phyloP scores from a whole-genome alignment of 1,140 invertebrate species.

The Zaprionus davidi region DNA sequence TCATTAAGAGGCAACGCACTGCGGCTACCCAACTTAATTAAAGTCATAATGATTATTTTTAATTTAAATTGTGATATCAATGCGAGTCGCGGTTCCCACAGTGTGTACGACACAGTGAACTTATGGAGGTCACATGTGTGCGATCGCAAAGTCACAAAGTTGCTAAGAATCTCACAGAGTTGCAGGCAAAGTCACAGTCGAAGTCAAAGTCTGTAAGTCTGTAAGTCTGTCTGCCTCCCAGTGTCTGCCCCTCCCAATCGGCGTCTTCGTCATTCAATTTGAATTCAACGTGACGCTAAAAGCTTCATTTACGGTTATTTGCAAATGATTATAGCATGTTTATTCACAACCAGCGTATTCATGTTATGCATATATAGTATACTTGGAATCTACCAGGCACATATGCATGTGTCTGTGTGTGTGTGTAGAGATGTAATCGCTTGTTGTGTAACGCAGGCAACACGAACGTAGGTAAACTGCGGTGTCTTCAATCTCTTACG shows the following conservation, averaged over 20 bases:
- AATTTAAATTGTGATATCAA: conserved; percentile 58
- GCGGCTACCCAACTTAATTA: conserved; percentile 22
- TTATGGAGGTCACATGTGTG: conserved; percentile 63
- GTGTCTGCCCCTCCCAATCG: neutral
- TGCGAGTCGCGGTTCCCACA: conserved; percentile 58
- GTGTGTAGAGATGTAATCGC: conserved; percentile 20
- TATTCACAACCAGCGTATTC: conserved; percentile 25
- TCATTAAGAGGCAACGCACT: neutral
- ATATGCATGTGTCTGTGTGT: conserved; percentile 1
- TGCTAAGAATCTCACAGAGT: conserved; percentile 39
- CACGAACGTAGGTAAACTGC: conserved; percentile 18
- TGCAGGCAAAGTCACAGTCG: neutral
- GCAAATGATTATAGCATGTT: conserved; percentile 60
- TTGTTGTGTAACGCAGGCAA: conserved; percentile 43
- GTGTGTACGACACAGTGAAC: conserved; percentile 12
- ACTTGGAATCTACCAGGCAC: neutral
- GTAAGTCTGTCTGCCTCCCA: neutral
- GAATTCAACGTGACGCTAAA: conserved; percentile 59
- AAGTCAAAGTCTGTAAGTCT: conserved; percentile 12
- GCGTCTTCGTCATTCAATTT: conserved; percentile 24
- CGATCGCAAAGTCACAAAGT: conserved; percentile 27
- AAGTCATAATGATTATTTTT: conserved; percentile 55
- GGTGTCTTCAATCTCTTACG: conserved; percentile 36
- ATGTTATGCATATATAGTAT: conserved; percentile 26
- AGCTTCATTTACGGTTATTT: conserved; percentile 70